Evolutionary conservation across 2,797 vertebrate genomes (phyloP), one percentile per base, ranked within the genome.

Genomic region (Myotis findleyi): DNA sequence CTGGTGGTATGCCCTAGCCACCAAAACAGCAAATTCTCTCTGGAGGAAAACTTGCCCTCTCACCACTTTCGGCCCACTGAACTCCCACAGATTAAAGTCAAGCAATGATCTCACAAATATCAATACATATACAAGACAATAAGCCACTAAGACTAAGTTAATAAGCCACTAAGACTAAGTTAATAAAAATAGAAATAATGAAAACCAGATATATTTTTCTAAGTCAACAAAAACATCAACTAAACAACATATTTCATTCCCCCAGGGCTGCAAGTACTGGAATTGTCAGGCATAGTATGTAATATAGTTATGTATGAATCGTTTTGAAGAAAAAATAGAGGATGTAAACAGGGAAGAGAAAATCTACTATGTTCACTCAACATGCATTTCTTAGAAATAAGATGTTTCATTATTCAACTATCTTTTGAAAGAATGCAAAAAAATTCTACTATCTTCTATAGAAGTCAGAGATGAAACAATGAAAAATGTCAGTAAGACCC

Each of bases 341-440:
- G 30, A 53, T 71, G 83, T 68, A 92, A 95, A 75, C 9, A 75
- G 76, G 57, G 47, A 93, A 92, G 36, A 93, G 57, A 79, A 83
- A 77, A 82, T 71, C 12, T 75, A 88, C 47, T 94, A 14, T 84
- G 79, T 90, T 73, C 23, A 84, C 73, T 10, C 18, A 77, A 87
- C 51, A 91, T 85, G 21, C 21, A 80, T 86, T 86, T 41, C 44
- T 36, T 86, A 95, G 44, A 75, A 76, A 90, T 93, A 95, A 89
- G n/a, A 93, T 36, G n/a, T 59, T 47, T 88, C 59, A 86, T 85
- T 86, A 73, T 81, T 94, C 75, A 95, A 81, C 69, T 76, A 91
- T 6, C 17, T 93, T 92, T 90, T 81, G 9, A 95, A 72, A 38
- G 23, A 94, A 88, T 88, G 51, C 55, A 66, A 93, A 92, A 87